Conservation (phyloP, 2,888 invertebrate species). For the Netelia melanura region DNA sequence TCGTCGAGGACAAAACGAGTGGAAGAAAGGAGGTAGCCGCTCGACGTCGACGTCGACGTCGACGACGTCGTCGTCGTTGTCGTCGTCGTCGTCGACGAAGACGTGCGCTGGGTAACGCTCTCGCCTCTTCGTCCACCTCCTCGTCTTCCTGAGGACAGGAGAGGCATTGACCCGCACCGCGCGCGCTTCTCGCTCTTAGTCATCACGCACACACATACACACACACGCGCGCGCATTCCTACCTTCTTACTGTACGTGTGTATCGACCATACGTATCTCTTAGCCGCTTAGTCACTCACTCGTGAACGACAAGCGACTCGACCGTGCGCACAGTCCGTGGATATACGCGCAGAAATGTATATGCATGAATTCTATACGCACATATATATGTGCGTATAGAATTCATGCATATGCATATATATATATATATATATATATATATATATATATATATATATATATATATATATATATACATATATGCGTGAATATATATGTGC, state of each 20-base stretch:
- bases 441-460: slow-evolving; percentile 6
- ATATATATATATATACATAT: slow-evolving; percentile 7
- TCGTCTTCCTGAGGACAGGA: slow-evolving; percentile 76
- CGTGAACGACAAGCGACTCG: slow-evolving; percentile 47
- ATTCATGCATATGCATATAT: too few relatives aligned
- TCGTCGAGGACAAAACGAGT: slow-evolving; percentile 35
- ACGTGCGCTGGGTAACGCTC: slow-evolving; percentile 53
- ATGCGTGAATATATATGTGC: slow-evolving; percentile 3
- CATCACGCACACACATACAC: slow-evolving; percentile 75
- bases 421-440: slow-evolving; percentile 3
- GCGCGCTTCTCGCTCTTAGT: slow-evolving; percentile 72
- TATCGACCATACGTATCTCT: slow-evolving; percentile 7
- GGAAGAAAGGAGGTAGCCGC: slow-evolving; percentile 52
- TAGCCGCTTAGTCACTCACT: slow-evolving; percentile 51
- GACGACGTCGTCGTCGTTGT: slow-evolving; percentile 46
- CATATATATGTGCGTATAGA: too few relatives aligned
- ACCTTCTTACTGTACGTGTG: slow-evolving; percentile 16
- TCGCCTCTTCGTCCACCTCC: slow-evolving; percentile 64
- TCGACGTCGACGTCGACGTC: slow-evolving; percentile 56
- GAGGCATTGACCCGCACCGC: slow-evolving; percentile 80
- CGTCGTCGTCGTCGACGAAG: slow-evolving; percentile 48
- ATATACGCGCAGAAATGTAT: slow-evolving; percentile 12
- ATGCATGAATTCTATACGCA: neutral
- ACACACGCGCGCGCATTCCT: slow-evolving; percentile 72
- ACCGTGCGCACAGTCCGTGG: neutral